Evolutionary conservation across 2,797 vertebrate genomes (phyloP).

Genomic region (Dipus sagitta): DNA sequence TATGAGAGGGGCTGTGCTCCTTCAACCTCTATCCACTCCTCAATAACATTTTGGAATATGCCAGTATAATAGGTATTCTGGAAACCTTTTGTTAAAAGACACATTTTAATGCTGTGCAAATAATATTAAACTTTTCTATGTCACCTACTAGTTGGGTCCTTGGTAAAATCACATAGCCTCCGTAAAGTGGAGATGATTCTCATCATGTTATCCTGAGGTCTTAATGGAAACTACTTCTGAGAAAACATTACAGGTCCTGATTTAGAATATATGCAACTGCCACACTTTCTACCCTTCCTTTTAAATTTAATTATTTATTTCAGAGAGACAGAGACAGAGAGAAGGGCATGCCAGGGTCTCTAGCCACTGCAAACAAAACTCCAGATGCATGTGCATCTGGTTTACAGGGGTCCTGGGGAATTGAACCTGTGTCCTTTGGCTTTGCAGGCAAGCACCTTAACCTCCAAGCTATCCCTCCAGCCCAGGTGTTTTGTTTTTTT

Average conservation of each 20-base stretch:
- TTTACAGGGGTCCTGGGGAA: no score
- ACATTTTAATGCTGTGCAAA: slow-evolving; percentile 15
- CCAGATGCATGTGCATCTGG: no score
- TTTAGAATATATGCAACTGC: slow-evolving; percentile 15
- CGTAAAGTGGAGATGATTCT: slow-evolving; percentile 32
- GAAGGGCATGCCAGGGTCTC: no score
- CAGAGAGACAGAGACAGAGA: no score
- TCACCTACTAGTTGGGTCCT: neutral
- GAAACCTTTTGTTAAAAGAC: neutral
- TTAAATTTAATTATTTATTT: neutral
- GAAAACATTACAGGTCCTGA: slow-evolving; percentile 31
- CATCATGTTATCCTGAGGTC: slow-evolving; percentile 4
- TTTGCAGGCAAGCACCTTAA: no score
- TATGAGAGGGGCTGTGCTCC: neutral
- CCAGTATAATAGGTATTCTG: slow-evolving; percentile 21
- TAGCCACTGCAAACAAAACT: no score
- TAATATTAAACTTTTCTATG: slow-evolving; percentile 15
- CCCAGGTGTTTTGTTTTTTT: no score
- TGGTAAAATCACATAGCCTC: slow-evolving; percentile 32
- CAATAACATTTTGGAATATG: slow-evolving; percentile 54
- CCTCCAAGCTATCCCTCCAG: no score
- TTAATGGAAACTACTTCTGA: slow-evolving; percentile 19
- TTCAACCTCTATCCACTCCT: neutral
- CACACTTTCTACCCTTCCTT: slow-evolving; percentile 47
- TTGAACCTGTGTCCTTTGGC: no score